Conservation (phyloP, 2,888 invertebrate genomes). For the Geotrupes spiniger region DNA sequence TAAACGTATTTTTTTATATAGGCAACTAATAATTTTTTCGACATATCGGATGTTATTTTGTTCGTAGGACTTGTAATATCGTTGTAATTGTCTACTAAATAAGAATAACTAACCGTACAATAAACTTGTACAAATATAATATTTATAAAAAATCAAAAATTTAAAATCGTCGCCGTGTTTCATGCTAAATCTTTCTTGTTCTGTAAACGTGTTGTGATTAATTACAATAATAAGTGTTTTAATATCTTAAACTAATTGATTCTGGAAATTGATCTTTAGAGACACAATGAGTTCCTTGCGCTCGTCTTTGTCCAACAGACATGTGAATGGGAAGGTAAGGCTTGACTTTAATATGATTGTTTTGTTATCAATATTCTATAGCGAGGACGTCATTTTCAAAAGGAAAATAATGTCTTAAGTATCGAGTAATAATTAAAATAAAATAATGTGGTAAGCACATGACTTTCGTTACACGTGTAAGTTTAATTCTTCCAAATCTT, state of each 20-base stretch:
- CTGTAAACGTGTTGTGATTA: slow-evolving; percentile 3
- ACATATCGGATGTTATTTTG: not conserved
- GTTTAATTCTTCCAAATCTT: too few relatives aligned
- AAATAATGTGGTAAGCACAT: too few relatives aligned
- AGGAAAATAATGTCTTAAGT: too few relatives aligned
- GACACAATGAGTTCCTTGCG: slow-evolving; percentile 23
- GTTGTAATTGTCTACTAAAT: too few relatives aligned
- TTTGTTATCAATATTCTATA: too few relatives aligned
- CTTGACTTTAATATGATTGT: not conserved
- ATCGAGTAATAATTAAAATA: too few relatives aligned
- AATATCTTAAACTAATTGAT: not conserved
- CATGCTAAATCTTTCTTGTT: not conserved
- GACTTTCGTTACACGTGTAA: too few relatives aligned
- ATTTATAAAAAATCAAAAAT: too few relatives aligned
- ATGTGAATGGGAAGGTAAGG: slow-evolving; percentile 37
- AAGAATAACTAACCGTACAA: too few relatives aligned
- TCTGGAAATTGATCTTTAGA: not conserved
- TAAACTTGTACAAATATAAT: too few relatives aligned
- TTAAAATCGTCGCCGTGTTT: too few relatives aligned
- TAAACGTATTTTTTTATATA: slow-evolving; percentile 1
- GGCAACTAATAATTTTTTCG: not conserved
- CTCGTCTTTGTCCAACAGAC: slow-evolving; percentile 34
- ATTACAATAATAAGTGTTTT: not conserved
- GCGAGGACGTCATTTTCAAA: too few relatives aligned
- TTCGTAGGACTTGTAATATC: not conserved